Conservation (phyloP, 2,113 vertebrate species). For the Apodemus speciosus region DNA sequence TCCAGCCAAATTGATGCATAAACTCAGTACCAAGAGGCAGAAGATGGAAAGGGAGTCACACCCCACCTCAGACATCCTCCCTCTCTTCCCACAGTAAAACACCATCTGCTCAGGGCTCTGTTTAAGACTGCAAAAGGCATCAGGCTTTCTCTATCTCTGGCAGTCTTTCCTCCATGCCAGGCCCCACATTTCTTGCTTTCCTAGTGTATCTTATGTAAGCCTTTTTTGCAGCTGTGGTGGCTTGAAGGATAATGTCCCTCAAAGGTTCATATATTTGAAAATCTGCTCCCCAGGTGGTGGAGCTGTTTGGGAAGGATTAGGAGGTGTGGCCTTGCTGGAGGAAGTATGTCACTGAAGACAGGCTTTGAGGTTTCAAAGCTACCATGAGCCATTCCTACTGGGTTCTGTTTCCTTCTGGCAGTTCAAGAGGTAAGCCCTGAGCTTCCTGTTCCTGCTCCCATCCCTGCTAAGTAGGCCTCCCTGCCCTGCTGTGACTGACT, state of each 20-base stretch:
- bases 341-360: neutral
- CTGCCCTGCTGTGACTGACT: neutral
- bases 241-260: neutral
- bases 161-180: neutral
- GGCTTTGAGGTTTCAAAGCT: neutral
- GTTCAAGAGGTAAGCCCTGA: neutral
- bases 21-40: neutral
- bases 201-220: neutral
- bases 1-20: neutral
- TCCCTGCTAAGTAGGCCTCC: neutral
- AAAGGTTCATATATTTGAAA: neutral
- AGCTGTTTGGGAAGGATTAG: neutral
- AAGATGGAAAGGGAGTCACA: fast-evolving
- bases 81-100: neutral
- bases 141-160: no score
- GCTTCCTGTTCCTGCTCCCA: neutral
- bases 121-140: neutral
- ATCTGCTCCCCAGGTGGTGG: neutral
- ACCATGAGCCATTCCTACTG: neutral
- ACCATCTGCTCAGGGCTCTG: neutral
- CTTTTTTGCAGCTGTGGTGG: neutral
- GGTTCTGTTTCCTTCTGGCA: neutral
- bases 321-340: neutral
- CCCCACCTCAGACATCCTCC: no score
- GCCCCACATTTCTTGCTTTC: neutral